Conservation (phyloP, 2,113 vertebrate species). For the Crotophaga sulcirostris region DNA sequence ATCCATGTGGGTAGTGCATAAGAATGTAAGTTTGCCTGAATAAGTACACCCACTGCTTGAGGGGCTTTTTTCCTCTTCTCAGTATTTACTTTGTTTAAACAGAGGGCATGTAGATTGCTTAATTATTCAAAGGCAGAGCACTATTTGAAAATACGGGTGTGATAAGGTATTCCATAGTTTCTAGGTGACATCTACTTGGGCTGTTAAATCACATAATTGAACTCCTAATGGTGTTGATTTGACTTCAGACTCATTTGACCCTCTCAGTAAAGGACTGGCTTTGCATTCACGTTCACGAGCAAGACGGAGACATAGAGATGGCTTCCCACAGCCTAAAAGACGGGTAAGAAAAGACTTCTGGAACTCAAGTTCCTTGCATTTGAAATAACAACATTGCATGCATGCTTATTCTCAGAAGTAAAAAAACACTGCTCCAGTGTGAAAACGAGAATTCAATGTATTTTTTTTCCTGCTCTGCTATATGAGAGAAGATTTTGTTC, state of each 20-base stretch:
- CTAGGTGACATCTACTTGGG: background rate
- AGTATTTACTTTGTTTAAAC: background rate
- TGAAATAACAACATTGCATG: background rate
- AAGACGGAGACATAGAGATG: slow-evolving; percentile 84
- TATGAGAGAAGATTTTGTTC: background rate
- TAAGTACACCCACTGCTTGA: background rate
- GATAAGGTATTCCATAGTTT: background rate
- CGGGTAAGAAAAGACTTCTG: slow-evolving; percentile 77
- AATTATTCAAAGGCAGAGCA: background rate
- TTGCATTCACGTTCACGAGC: slow-evolving; percentile 75
- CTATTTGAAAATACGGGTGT: background rate
- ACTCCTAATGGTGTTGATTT: slow-evolving; percentile 58
- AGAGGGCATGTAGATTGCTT: background rate
- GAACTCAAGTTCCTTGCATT: background rate
- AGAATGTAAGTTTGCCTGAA: background rate
- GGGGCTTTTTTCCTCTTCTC: background rate
- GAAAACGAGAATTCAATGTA: background rate
- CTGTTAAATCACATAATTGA: slow-evolving; percentile 25
- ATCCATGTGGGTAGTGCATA: background rate
- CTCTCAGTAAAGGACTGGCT: slow-evolving; percentile 79
- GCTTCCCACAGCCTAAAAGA: slow-evolving; percentile 83
- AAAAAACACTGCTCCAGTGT: background rate
- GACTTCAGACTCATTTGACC: slow-evolving; percentile 82
- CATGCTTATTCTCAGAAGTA: background rate
- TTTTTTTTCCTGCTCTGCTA: background rate